Conservation (phyloP, 2,797 vertebrate genomes). For the Enteromius treurensis region DNA sequence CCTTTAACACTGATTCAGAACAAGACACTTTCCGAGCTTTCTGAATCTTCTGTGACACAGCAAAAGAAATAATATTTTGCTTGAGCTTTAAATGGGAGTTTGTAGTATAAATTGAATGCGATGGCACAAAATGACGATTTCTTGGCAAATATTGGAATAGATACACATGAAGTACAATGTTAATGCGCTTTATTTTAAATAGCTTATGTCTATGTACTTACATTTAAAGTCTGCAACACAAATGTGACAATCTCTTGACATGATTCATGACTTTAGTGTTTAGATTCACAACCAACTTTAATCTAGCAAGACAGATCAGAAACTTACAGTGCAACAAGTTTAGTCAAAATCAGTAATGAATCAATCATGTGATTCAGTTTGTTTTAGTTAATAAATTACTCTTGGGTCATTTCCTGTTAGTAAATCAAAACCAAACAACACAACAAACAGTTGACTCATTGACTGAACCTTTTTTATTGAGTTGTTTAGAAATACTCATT, state of each 20-base stretch:
- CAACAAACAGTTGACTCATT: neutral
- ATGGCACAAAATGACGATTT: neutral
- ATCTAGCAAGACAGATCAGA: neutral
- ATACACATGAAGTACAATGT: no score
- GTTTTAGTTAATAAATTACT: neutral
- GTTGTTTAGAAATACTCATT: neutral
- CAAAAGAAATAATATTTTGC: neutral
- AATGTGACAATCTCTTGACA: no score
- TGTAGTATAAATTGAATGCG: neutral
- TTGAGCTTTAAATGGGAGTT: neutral
- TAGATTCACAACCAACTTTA: neutral
- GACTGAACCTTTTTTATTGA: neutral
- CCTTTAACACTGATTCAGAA: conserved; percentile 40
- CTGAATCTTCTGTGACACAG: neutral
- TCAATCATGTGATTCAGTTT: neutral
- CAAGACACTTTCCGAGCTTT: conserved; percentile 21
- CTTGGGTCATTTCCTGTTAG: neutral
- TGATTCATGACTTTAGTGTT: no score
- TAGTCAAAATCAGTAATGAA: neutral
- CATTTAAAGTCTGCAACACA: no score
- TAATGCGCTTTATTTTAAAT: no score
- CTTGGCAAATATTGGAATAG: neutral
- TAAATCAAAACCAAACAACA: neutral
- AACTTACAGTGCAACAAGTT: neutral
- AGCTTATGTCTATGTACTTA: no score